Evolutionary conservation across 2,113 vertebrate genomes (phyloP).

Genomic region (Chloebia gouldiae): DNA sequence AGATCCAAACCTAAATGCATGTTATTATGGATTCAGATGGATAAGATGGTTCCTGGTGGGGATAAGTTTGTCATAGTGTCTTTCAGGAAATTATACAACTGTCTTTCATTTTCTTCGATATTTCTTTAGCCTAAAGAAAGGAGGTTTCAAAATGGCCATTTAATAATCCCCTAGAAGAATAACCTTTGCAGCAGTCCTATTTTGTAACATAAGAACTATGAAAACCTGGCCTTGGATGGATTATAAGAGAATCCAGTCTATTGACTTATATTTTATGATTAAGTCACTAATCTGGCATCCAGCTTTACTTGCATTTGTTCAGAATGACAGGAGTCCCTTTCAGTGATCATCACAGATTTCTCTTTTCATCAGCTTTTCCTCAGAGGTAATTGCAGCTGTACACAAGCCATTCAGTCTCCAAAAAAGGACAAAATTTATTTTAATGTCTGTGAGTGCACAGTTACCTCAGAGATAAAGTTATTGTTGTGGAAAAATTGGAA

Average conservation of each 20-base stretch:
- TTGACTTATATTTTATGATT: slow-evolving; percentile 43
- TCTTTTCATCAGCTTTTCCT: slow-evolving; percentile 48
- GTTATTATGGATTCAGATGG: not conserved
- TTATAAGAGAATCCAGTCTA: slow-evolving; percentile 35
- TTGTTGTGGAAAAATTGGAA: slow-evolving; percentile 39
- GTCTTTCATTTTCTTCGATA: not conserved
- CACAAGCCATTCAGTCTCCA: slow-evolving; percentile 23
- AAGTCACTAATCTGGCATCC: slow-evolving; percentile 57
- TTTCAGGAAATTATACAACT: slow-evolving; percentile 21
- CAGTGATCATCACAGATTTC: slow-evolving; percentile 36
- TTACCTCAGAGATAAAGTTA: slow-evolving; percentile 21
- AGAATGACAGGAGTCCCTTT: slow-evolving; percentile 46
- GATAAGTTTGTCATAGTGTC: slow-evolving; percentile 1
- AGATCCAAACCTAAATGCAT: slow-evolving; percentile 30
- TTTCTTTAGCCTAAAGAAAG: slow-evolving; percentile 4
- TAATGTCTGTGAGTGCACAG: slow-evolving; percentile 26
- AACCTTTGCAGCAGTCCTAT: slow-evolving; percentile 25
- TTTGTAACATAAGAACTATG: slow-evolving; percentile 23
- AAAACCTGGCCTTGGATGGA: slow-evolving; percentile 40
- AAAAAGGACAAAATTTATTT: slow-evolving; percentile 45
- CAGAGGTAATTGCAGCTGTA: slow-evolving; percentile 46
- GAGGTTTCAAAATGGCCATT: slow-evolving; percentile 9
- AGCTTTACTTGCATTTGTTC: slow-evolving; percentile 61
- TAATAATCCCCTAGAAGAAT: slow-evolving; percentile 38
- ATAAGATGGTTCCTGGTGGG: not conserved